Conservation (phyloP, 1,140 invertebrate genomes). For the Penaeus indicus region DNA sequence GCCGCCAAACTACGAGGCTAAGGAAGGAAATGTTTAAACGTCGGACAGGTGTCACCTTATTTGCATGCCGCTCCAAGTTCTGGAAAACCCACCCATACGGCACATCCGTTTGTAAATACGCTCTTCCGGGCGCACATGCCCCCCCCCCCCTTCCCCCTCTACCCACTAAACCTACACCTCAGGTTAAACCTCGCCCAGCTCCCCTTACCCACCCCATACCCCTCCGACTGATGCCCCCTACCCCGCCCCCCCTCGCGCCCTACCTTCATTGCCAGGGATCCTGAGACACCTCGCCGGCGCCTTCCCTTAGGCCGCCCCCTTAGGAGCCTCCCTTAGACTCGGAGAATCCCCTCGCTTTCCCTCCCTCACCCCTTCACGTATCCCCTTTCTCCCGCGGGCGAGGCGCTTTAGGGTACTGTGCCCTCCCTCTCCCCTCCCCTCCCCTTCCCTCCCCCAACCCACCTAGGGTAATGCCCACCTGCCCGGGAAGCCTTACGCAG, state of each 20-base stretch:
- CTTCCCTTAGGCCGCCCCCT: background rate
- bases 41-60: slow-evolving; percentile 41
- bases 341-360: background rate
- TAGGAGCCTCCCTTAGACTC: background rate
- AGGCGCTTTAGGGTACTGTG: no score
- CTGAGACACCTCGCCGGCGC: background rate
- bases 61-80: slow-evolving; percentile 38
- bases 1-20: background rate
- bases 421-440: no score
- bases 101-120: slow-evolving; percentile 45
- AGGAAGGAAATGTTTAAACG: slow-evolving; percentile 32
- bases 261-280: background rate
- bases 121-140: slow-evolving; percentile 22
- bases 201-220: background rate
- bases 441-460: no score
- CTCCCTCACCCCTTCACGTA: background rate
- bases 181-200: background rate
- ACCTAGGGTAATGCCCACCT: no score
- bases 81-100: slow-evolving; percentile 47
- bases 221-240: no score
- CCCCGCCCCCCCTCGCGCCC: background rate
- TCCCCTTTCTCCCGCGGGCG: background rate
- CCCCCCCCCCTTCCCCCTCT: no score
- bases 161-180: no score
- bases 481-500: no score